A percentile compares a stretch with the other conserved stretches of the same genome.
Conservation (phyloP, 2,797 vertebrate genomes). For the Ceryle rudis region DNA sequence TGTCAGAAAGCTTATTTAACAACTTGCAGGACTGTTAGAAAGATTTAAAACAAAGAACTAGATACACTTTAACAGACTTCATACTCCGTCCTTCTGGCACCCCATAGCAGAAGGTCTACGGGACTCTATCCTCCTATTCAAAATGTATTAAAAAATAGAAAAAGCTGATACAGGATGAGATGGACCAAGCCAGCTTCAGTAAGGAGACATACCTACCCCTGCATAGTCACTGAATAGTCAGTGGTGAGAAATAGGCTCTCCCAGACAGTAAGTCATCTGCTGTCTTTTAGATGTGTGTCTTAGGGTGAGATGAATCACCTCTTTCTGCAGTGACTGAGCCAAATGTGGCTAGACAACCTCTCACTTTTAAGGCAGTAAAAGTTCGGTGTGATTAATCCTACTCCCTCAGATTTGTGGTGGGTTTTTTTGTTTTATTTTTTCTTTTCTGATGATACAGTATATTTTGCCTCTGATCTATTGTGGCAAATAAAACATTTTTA, state of each 20-base stretch:
- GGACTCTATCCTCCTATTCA: background rate
- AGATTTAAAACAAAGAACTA: background rate
- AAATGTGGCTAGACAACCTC: background rate
- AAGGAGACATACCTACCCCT: background rate
- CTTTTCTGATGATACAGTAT: background rate
- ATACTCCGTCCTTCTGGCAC: background rate
- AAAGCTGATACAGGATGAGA: background rate
- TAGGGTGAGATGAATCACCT: slow-evolving; percentile 32
- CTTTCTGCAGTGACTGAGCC: background rate
- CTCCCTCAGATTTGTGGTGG: background rate
- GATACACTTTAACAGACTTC: background rate
- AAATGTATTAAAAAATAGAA: background rate
- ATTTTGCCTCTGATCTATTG: slow-evolving; percentile 19
- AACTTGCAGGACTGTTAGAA: background rate
- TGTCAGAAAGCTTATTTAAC: background rate
- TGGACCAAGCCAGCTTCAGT: background rate
- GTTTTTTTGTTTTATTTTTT: background rate
- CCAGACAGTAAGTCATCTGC: slow-evolving; percentile 22
- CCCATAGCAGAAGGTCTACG: background rate
- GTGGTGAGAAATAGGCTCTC: background rate
- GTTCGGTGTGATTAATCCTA: background rate
- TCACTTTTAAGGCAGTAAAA: background rate
- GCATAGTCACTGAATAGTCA: background rate
- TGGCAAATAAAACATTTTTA: background rate
- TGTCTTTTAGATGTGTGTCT: background rate